phyloP scores from a whole-genome alignment of 2,888 invertebrate genomes.

The Stenchaetothrips biformis region DNA sequence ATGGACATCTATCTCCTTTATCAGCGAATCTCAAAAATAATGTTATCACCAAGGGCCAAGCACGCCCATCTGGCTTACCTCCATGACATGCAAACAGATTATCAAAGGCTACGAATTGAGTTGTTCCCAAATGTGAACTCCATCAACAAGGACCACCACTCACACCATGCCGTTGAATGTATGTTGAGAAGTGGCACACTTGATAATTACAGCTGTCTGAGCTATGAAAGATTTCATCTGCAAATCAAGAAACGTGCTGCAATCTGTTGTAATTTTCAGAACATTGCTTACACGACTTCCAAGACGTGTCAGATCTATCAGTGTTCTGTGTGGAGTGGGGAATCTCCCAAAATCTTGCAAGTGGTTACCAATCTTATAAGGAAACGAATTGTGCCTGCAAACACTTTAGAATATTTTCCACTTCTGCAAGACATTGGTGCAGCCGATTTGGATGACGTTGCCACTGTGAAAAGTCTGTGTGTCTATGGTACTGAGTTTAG shows the following conservation, averaged over 20 bases:
- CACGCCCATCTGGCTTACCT: background rate
- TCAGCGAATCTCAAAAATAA: constrained; percentile 37
- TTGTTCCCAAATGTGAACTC: background rate
- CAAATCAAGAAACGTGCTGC: constrained; percentile 34
- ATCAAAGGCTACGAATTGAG: background rate
- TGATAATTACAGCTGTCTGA: constrained; percentile 35
- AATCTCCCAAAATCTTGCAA: constrained; percentile 33
- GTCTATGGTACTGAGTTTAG: background rate
- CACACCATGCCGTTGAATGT: constrained; percentile 33
- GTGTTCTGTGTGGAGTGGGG: constrained; percentile 34
- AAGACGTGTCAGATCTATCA: constrained; percentile 33
- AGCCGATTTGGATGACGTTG: background rate
- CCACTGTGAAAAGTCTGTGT: background rate
- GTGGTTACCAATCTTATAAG: background rate
- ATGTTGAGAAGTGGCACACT: constrained; percentile 36
- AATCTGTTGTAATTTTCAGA: constrained; percentile 36
- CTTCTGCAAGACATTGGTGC: background rate
- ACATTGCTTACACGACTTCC: constrained; percentile 34
- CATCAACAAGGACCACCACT: background rate
- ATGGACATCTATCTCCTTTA: constrained; percentile 34
- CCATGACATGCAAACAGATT: background rate
- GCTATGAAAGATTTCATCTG: constrained; percentile 37
- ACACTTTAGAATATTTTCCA: background rate
- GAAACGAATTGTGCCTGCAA: background rate
- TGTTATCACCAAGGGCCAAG: background rate